phyloP scores from a whole-genome alignment of 2,888 invertebrate species.

The Eilema sororculum region DNA sequence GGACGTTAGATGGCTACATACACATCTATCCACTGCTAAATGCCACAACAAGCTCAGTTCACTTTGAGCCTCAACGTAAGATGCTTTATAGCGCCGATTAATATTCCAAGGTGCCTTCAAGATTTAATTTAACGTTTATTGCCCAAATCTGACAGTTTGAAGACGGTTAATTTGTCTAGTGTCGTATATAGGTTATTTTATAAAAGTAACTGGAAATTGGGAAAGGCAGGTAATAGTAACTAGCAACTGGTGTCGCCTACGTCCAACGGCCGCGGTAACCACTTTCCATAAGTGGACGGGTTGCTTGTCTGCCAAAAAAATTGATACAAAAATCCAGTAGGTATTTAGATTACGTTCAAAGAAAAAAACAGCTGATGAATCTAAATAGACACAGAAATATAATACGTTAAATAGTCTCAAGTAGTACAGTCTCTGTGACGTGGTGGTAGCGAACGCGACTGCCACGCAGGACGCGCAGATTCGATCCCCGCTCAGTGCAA shows the following conservation, averaged over 20 bases:
- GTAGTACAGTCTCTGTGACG: too few species aligned
- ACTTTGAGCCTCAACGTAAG: slow-evolving; percentile 35
- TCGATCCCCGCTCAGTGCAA: too few species aligned
- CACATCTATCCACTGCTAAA: slow-evolving; percentile 45
- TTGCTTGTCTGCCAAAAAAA: too few species aligned
- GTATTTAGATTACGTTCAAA: neutral
- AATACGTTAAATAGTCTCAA: too few species aligned
- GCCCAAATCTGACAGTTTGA: slow-evolving; percentile 63
- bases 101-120: slow-evolving; percentile 60
- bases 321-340: neutral
- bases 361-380: neutral
- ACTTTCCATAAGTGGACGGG: too few species aligned
- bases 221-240: neutral
- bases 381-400: too few species aligned
- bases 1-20: slow-evolving; percentile 56
- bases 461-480: too few species aligned
- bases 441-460: too few species aligned
- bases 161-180: slow-evolving; percentile 54
- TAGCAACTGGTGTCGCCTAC: too few species aligned
- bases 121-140: slow-evolving; percentile 59
- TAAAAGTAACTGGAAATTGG: slow-evolving; percentile 27
- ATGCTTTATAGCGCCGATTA: slow-evolving; percentile 50
- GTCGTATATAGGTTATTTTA: slow-evolving; percentile 11
- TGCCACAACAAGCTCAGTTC: slow-evolving; percentile 30
- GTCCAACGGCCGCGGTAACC: too few species aligned